A percentile compares a stretch with the other conserved stretches of the same genome.
Evolutionary conservation across 1,140 invertebrate genomes (phyloP).

Genomic region (Bombus impatiens): DNA sequence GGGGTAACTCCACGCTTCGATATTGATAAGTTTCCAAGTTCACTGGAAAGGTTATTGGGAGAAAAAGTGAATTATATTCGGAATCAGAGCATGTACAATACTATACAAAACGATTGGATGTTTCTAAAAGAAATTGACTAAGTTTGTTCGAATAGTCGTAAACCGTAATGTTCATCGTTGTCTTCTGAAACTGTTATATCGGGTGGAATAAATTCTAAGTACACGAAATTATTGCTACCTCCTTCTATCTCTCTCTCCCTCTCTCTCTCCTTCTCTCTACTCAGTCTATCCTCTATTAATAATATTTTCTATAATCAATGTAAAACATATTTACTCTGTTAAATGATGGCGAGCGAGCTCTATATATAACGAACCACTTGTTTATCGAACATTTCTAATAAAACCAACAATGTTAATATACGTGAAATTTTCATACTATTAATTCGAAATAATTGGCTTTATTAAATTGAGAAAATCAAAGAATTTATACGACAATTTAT

Average conservation of each 20-base stretch:
- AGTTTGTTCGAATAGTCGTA: no score
- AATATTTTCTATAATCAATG: neutral
- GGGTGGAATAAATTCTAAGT: neutral
- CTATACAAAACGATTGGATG: neutral
- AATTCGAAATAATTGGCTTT: neutral
- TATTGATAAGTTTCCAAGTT: neutral
- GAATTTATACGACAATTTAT: neutral
- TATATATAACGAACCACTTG: conserved; percentile 17
- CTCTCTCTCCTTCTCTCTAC: neutral
- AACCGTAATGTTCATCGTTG: no score
- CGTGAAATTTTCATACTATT: no score
- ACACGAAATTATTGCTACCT: neutral
- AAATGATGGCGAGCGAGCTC: neutral
- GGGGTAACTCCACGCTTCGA: neutral
- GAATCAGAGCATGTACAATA: no score
- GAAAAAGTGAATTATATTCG: neutral
- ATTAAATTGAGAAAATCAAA: neutral
- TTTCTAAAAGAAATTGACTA: neutral
- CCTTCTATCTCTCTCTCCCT: neutral
- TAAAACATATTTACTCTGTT: neutral
- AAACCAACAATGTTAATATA: neutral
- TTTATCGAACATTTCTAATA: neutral
- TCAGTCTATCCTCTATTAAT: neutral
- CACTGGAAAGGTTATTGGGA: no score
- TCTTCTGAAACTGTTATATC: no score